Evolutionary conservation across 2,113 vertebrate species (phyloP).

Genomic region (Trichomycterus rosablanca): DNA sequence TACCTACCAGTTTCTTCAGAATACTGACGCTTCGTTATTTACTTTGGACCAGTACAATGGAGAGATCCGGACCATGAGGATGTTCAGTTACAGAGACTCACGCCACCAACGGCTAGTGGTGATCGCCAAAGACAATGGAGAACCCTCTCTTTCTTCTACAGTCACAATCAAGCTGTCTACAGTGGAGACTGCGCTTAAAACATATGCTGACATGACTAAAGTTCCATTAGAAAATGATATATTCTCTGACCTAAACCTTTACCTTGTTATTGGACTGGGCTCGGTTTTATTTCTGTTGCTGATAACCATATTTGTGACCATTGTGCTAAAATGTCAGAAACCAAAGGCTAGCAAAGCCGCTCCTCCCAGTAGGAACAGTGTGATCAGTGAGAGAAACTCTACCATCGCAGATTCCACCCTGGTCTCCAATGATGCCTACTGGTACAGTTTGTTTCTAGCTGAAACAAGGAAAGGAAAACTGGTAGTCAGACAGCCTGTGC

Average conservation of each 20-base stretch:
- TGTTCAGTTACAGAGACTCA: conserved; percentile 61
- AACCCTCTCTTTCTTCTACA: conserved; percentile 74
- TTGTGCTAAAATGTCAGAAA: conserved; percentile 50
- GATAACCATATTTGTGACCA: conserved; percentile 58
- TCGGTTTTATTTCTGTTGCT: conserved; percentile 67
- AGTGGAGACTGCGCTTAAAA: conserved; percentile 54
- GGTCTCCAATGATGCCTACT: conserved; percentile 44
- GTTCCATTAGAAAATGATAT: conserved; percentile 61
- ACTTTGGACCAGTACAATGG: conserved; percentile 57
- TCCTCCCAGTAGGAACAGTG: conserved; percentile 44
- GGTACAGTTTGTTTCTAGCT: conserved; percentile 42
- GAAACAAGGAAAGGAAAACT: conserved; percentile 45
- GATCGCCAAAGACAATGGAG: conserved; percentile 61
- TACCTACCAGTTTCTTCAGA: conserved; percentile 63
- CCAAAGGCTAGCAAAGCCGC: conserved; percentile 31
- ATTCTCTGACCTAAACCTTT: conserved; percentile 57
- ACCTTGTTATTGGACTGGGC: conserved; percentile 68
- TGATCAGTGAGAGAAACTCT: conserved; percentile 40
- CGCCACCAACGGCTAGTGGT: conserved; percentile 59
- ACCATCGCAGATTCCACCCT: conserved; percentile 40
- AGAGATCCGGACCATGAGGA: conserved; percentile 61
- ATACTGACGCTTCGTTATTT: conserved; percentile 63
- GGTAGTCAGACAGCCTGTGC: conserved; percentile 48
- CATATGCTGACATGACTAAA: conserved; percentile 67
- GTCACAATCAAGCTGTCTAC: conserved; percentile 70